phyloP scores from a whole-genome alignment of 2,888 invertebrate species.

The Drosophila neonasuta region DNA sequence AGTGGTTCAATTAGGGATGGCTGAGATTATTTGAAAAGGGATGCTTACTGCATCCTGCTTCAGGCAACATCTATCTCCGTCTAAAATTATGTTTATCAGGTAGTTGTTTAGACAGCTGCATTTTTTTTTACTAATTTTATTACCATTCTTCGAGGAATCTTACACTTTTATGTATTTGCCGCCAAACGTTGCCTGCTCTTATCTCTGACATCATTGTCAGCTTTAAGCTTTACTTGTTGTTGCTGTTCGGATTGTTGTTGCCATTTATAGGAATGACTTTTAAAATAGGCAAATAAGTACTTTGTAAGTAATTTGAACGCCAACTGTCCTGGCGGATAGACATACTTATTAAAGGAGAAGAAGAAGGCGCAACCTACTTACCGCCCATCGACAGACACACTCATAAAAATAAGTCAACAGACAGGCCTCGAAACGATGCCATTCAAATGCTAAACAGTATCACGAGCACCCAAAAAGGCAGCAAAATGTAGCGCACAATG shows the following conservation, averaged over 20 bases:
- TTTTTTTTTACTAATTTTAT: slow-evolving; percentile 64
- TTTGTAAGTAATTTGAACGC: slow-evolving; percentile 71
- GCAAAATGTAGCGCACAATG: slow-evolving; percentile 44
- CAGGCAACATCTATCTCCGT: slow-evolving; percentile 3
- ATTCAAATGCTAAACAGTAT: slow-evolving; percentile 69
- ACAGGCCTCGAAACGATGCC: slow-evolving; percentile 62
- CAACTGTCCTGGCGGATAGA: slow-evolving; percentile 38
- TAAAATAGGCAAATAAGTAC: slow-evolving; percentile 75
- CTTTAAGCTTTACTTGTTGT: slow-evolving; percentile 23
- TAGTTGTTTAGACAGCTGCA: slow-evolving; percentile 73
- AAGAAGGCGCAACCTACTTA: slow-evolving; percentile 22
- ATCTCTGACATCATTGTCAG: slow-evolving; percentile 21
- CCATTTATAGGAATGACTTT: slow-evolving; percentile 68
- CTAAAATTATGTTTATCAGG: slow-evolving; percentile 57
- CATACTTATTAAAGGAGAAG: background rate
- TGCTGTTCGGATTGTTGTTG: slow-evolving; percentile 27
- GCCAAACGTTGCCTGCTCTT: background rate
- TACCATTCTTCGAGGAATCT: slow-evolving; percentile 46
- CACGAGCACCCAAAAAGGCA: slow-evolving; percentile 26
- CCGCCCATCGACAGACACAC: slow-evolving; percentile 45
- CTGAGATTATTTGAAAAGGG: slow-evolving; percentile 46
- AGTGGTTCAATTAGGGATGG: slow-evolving; percentile 29
- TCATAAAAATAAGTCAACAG: slow-evolving; percentile 68
- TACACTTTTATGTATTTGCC: background rate
- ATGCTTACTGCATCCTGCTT: slow-evolving; percentile 4